Evolutionary conservation across 2,888 invertebrate species (phyloP), one percentile per base, ranked within the genome.

Genomic region (Heliconius ismenius): DNA sequence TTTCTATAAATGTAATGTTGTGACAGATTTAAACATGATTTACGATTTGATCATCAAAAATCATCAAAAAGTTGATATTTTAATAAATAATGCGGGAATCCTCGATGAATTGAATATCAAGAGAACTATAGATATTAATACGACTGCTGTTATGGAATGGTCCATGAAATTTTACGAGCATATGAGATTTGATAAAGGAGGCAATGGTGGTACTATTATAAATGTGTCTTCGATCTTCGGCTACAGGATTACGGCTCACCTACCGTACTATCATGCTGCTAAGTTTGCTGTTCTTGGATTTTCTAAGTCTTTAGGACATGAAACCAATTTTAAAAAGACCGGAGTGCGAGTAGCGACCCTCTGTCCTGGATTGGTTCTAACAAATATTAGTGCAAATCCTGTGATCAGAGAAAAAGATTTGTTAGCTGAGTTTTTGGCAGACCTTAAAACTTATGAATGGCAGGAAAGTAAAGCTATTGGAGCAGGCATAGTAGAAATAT

Each of bases 171-270:
- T 92, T 39, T 89, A 95, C 79, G 90, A 95, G 77, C 90, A 94
- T 83, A 94, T 96, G 94, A 90, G 95, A 58, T 90, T 87, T 65
- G 91, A 94, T 80, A 91, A 90, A 72, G 92, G 93, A 1, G 95
- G 95, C 2, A 84, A 87, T 39, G 96, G 96, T 4, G 96, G 96
- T 7, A 91, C 94, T 4, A 92, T 96, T 64, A 90, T 96, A 26
- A 96, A 96, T 83, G 91, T 95, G 24, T 92, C 95, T 2, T 95
- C 96, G 0, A 92, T 95, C 28, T 92, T 94, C 80, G 95, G 95
- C 0, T 88, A 92, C 64, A 88, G 90, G 80, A 88, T 94, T 0
- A 86, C 91, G 49, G 90, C 92, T 7, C 91, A 91, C 49, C 84
- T 91, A 63, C 95, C 95, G 1, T 90, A 94, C 26, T 95, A 95